Conservation (phyloP, 2,113 vertebrate species). For the Scytalopus superciliaris region DNA sequence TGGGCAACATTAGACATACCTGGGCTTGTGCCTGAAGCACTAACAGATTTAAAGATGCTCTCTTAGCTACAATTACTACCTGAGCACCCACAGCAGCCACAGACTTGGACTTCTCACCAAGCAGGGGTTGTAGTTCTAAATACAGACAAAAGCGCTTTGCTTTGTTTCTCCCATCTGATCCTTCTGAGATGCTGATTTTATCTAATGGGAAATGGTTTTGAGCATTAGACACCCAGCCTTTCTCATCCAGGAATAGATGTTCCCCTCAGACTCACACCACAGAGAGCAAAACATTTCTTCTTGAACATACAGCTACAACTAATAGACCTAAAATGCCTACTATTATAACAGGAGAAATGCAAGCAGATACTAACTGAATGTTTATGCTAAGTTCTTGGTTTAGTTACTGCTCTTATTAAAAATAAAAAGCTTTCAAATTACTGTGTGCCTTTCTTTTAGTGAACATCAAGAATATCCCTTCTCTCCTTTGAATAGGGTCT, state of each 20-base stretch:
- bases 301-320: background rate
- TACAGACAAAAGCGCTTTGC: background rate
- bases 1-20: background rate
- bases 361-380: background rate
- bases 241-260: background rate
- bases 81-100: background rate
- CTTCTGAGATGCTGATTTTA: background rate
- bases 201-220: background rate
- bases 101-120: background rate
- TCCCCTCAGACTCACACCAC: background rate
- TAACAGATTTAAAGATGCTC: background rate
- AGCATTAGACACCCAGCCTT: background rate
- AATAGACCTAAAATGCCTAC: background rate
- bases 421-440: background rate
- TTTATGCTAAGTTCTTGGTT: background rate
- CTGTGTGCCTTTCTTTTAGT: background rate
- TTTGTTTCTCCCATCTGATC: background rate
- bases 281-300: background rate
- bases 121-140: rapidly evolving
- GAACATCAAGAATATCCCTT: background rate
- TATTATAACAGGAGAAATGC: background rate
- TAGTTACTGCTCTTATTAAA: background rate
- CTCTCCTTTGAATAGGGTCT: background rate
- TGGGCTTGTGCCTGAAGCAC: background rate
- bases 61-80: background rate